Base-by-base conservation (phyloP, 2,888 invertebrate genomes). In the Temnothorax ravouxi region DNA sequence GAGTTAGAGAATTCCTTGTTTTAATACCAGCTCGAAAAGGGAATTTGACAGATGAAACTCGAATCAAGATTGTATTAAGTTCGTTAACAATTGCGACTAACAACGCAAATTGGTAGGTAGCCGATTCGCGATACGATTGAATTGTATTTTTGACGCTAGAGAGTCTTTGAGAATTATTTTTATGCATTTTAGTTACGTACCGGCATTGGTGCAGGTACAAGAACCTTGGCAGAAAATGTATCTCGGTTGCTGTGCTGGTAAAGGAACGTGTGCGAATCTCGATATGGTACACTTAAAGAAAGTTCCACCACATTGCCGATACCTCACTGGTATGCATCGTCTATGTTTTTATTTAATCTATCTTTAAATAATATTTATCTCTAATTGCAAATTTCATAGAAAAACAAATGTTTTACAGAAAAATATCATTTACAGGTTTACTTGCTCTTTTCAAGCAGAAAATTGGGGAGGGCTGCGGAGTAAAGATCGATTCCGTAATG, bases 391-490 rank as follows among this genome's bases (percentile, higher is more conserved):
- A 52, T 50, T 21, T 44, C 9, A 1, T 9, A 61, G 5, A 50
- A 44, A 75, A 15, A 11, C 25, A 0, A 47, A 71, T 41, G 64
- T 29, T 75, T 84, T 38, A 82, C 21, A 79, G 8, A 74, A 44
- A 67, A 34, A 1, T 13, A 47, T 84, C 79, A 38, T 79, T 88
- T 86, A 18, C 74, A 92, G 97, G 97, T 3, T 95, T 99, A 71
- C 95, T 99, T 56, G 97, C 97, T 91, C 95, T 99, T 86, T 99
- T 99, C 94, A 98, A 98, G 95, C 97, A 97, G 38, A 99, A 98
- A 96, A 96, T 97, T 93, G 96, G 97, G n/a, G 93, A 94, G 84
- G 91, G 93, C 61, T 92, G 91, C 47, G 90, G 92, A 21, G 75
- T 92, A 11, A 95, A 96, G 69, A 94, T 96, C 71, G 97, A 97